Evolutionary conservation across 2,797 vertebrate genomes (phyloP), one percentile per base, ranked within the genome.

Genomic region (Salarias fasciatus): DNA sequence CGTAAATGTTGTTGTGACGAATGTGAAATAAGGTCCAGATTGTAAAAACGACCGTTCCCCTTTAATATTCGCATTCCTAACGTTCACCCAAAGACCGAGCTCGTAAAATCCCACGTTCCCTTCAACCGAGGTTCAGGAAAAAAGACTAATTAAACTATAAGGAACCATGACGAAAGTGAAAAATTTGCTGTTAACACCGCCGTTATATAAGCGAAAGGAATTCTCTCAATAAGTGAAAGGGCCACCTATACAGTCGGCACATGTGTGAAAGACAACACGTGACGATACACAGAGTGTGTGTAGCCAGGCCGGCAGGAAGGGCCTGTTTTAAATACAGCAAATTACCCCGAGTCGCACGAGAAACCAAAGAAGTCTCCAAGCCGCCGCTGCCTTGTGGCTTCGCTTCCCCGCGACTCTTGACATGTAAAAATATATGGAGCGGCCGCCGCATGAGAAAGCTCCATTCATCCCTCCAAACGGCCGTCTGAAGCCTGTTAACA

Each of bases 41-140:
- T n/a, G n/a, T n/a, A n/a, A n/a, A n/a, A n/a, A n/a, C n/a, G n/a
- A n/a, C n/a, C n/a, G n/a, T n/a, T n/a, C n/a, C n/a, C n/a, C n/a
- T n/a, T n/a, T n/a, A 75, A 78, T 81, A 69, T 82, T 85, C 82
- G 78, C 85, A 86, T 91, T 91, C 89, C 88, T 77, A 72, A 78
- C 64, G 74, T 43, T 65, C 86, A 69, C 82, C 72, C 63, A 53
- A 64, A 58, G 40, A 56, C 10, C 28, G 33, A 3, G 29, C 65
- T 79, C 73, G 29, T 74, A 78, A 84, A 70, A 24, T 38, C 30
- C n/a, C 15, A 31, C 51, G 15, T 63, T 81, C 45, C 56, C 36
- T 69, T 69, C 45, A 52, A 35, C 36, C 10, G 45, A 40, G 41
- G 43, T 61, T 69, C 53, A 33, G 50, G 56, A 63, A 63, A 63